Evolutionary conservation across 2,113 vertebrate genomes (phyloP).

Genomic region (Panurus biarmicus): DNA sequence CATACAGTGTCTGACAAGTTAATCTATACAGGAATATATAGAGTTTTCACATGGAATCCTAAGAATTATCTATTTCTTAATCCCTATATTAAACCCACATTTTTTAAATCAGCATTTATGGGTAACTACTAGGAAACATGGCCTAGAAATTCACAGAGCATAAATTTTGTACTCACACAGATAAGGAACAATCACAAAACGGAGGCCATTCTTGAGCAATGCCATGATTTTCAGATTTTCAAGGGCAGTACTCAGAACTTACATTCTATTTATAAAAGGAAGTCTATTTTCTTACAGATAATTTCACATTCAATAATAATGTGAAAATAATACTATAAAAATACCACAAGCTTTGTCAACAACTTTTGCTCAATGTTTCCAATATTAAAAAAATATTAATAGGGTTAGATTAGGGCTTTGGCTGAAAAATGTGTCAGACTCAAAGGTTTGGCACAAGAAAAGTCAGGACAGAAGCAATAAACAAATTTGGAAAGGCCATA

Average conservation of each 20-base stretch:
- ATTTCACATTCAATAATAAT: neutral
- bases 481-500: neutral
- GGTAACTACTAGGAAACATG: neutral
- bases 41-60: neutral
- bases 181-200: neutral
- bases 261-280: neutral
- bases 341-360: neutral
- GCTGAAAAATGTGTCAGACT: neutral
- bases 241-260: neutral
- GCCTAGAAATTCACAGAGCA: neutral
- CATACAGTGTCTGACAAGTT: neutral
- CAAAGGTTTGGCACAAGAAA: neutral
- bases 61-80: neutral
- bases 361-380: neutral
- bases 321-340: neutral
- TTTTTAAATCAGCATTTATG: neutral
- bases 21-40: neutral
- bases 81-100: neutral
- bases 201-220: neutral
- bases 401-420: neutral
- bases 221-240: neutral
- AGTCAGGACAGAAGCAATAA: neutral
- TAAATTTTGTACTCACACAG: accelerated
- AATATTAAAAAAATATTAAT: neutral
- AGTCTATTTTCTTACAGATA: neutral